phyloP scores from a whole-genome alignment of 2,113 vertebrate species.

The Pelusios castaneus region DNA sequence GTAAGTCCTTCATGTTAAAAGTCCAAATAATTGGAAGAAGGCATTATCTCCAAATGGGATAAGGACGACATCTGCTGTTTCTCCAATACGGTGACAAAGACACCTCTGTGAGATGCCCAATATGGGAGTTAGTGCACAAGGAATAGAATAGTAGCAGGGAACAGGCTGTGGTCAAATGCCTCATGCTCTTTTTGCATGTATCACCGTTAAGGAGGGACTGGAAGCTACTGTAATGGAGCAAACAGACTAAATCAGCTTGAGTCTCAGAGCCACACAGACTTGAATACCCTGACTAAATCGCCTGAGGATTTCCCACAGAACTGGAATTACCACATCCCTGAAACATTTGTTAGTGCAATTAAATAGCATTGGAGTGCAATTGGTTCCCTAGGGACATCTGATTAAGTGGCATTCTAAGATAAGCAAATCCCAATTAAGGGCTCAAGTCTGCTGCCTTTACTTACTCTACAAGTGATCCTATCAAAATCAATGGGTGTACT shows the following conservation, averaged over 20 bases:
- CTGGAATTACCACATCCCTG: conserved; percentile 1
- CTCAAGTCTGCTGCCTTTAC: conserved; percentile 10
- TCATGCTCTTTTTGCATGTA: not conserved
- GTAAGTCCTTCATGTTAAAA: not conserved
- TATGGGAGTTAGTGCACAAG: not conserved
- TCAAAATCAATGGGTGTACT: conserved; percentile 7
- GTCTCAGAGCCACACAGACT: not conserved
- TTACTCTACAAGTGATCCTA: not conserved
- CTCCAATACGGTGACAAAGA: not conserved
- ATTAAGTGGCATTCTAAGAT: conserved; percentile 42
- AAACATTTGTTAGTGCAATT: conserved; percentile 55
- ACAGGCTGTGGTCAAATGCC: not conserved
- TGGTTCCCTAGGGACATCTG: conserved; percentile 18
- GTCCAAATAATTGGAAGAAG: not conserved
- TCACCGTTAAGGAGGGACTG: not conserved
- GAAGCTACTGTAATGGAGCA: not conserved
- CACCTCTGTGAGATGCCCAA: not conserved
- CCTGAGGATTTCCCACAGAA: not conserved
- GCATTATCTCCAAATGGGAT: not conserved
- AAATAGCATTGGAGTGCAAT: conserved; percentile 19
- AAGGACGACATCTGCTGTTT: not conserved
- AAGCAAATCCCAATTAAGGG: conserved; percentile 30
- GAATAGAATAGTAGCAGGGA: not conserved
- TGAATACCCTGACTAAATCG: conserved; percentile 17
- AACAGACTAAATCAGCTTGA: not conserved